Conservation (phyloP, 2,888 invertebrate genomes). For the Spatulosminthurus flaviceps region DNA sequence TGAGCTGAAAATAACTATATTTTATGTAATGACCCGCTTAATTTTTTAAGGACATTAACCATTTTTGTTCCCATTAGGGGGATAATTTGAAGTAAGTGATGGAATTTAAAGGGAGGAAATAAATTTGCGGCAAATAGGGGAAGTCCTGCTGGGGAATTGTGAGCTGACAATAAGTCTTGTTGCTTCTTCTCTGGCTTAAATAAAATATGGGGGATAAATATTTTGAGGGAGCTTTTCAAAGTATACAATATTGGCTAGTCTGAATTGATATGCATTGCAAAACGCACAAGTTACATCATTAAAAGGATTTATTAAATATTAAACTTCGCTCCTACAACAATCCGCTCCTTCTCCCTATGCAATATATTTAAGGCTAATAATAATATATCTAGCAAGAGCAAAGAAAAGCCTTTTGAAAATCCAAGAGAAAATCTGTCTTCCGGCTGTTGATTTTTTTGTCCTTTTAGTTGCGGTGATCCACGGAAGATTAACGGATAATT, state of each 20-base stretch:
- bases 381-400: background rate
- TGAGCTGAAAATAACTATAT: too few species aligned
- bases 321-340: background rate
- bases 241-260: background rate
- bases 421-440: slow-evolving; percentile 29
- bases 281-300: slow-evolving; percentile 8
- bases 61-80: too few species aligned
- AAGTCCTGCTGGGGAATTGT: too few species aligned
- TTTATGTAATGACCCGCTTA: too few species aligned
- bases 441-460: slow-evolving; percentile 38
- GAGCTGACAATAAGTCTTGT: too few species aligned
- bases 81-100: too few species aligned
- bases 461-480: slow-evolving; percentile 45
- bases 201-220: too few species aligned
- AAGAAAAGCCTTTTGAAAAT: slow-evolving; percentile 7
- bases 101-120: background rate
- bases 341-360: background rate
- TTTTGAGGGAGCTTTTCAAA: too few species aligned
- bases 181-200: too few species aligned
- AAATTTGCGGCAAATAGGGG: too few species aligned
- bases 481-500: slow-evolving; percentile 46
- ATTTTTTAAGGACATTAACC: too few species aligned
- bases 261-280: background rate
- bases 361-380: background rate
- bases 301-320: slow-evolving; percentile 16